Conservation (phyloP, 1,140 invertebrate genomes). For the Oncopeltus fasciatus region DNA sequence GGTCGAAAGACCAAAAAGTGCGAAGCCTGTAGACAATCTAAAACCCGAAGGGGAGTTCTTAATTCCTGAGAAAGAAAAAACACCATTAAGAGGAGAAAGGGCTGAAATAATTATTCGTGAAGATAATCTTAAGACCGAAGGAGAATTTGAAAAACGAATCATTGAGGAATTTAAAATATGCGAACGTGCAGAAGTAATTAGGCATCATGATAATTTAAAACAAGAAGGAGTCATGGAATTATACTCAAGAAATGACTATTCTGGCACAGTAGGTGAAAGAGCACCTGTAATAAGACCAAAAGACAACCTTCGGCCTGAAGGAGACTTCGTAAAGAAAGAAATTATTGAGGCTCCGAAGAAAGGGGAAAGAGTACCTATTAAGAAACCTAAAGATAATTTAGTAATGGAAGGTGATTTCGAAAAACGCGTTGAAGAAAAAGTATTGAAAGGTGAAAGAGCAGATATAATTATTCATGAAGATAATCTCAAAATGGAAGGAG, state of each 20-base stretch:
- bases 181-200: conserved; percentile 45
- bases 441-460: conserved; percentile 37
- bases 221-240: conserved; percentile 40
- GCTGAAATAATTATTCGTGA: conserved; percentile 40
- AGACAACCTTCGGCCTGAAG: conserved; percentile 41
- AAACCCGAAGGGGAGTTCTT: conserved; percentile 42
- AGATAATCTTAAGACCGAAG: conserved; percentile 43
- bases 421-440: conserved; percentile 31
- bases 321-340: conserved; percentile 37
- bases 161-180: conserved; percentile 26
- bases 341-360: conserved; percentile 21
- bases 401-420: conserved; percentile 38
- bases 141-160: conserved; percentile 27
- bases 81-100: conserved; percentile 35
- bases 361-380: conserved; percentile 24
- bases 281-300: conserved; percentile 30
- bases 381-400: conserved; percentile 36
- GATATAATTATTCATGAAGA: conserved; percentile 43
- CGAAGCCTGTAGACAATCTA: conserved; percentile 37
- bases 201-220: conserved; percentile 47
- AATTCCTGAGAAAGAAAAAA: conserved; percentile 23
- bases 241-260: conserved; percentile 23
- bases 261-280: conserved; percentile 28
- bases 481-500: conserved; percentile 45
- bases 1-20: conserved; percentile 34